Evolutionary conservation across 2,888 invertebrate species (phyloP).

Genomic region (Mimachlamys varia): DNA sequence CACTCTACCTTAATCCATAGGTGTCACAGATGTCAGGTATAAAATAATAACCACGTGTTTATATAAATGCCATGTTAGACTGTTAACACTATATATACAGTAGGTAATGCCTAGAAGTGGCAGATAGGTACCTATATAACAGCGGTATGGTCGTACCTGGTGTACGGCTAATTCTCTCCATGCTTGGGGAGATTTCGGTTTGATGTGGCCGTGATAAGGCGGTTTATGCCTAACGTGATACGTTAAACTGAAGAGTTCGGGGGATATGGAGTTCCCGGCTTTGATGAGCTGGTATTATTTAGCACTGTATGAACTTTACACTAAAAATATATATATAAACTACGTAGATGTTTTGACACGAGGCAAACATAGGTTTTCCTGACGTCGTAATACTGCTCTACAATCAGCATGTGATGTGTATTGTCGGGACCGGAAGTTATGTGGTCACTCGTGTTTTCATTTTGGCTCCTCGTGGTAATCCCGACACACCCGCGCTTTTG

Average conservation of each 20-base stretch:
- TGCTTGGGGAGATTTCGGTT: constrained; percentile 9
- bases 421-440: not conserved
- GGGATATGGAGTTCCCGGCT: not conserved
- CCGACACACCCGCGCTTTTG: constrained; percentile 19
- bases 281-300: constrained; percentile 25
- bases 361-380: not conserved
- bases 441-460: constrained; percentile 22
- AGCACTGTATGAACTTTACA: not conserved
- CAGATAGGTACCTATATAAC: not conserved
- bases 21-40: too few relatives aligned
- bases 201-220: not conserved
- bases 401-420: not conserved
- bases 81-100: not conserved
- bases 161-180: not conserved
- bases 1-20: too few relatives aligned
- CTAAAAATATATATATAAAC: not conserved
- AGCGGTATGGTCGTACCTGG: not conserved
- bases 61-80: not conserved
- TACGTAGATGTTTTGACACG: constrained; percentile 19
- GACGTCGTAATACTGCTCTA: too few relatives aligned
- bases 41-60: too few relatives aligned
- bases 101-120: not conserved
- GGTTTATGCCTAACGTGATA: not conserved
- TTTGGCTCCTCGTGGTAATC: constrained; percentile 21
- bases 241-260: not conserved